Conservation (phyloP, 2,113 vertebrate species). For the Oncorhynchus clarkii region DNA sequence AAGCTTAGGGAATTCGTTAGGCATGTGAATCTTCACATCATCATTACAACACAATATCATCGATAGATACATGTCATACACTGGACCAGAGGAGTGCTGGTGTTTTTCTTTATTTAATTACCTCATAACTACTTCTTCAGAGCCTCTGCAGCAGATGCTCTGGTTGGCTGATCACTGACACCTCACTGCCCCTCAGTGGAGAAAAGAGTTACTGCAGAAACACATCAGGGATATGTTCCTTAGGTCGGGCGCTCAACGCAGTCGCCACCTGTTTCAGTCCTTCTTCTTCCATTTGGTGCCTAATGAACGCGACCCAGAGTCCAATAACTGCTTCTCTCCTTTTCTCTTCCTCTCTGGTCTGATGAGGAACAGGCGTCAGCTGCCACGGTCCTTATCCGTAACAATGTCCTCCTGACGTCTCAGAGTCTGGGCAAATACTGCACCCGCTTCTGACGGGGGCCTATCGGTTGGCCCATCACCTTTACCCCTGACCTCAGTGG, state of each 20-base stretch:
- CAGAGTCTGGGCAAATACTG: constrained; percentile 55
- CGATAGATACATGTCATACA: no score
- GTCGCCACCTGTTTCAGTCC: neutral
- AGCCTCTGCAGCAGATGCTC: neutral
- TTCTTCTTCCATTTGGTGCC: neutral
- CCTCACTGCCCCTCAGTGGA: constrained; percentile 23
- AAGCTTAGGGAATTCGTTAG: no score
- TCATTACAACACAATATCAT: no score
- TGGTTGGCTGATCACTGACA: neutral
- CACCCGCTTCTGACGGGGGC: constrained; percentile 53
- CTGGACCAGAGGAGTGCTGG: neutral
- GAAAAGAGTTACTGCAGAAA: constrained; percentile 2
- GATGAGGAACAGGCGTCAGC: constrained; percentile 33
- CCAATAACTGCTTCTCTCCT: constrained; percentile 1
- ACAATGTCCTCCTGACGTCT: constrained; percentile 43
- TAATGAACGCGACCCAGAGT: no score
- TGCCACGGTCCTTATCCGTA: constrained; percentile 46
- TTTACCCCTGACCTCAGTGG: neutral
- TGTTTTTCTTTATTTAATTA: constrained; percentile 53
- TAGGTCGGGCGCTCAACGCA: neutral
- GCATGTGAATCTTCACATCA: no score
- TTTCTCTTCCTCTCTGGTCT: constrained; percentile 30
- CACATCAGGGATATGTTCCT: neutral
- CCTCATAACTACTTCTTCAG: constrained; percentile 43
- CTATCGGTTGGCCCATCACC: no score